phyloP scores from a whole-genome alignment of 1,140 invertebrate species.

The Drosophila littoralis region DNA sequence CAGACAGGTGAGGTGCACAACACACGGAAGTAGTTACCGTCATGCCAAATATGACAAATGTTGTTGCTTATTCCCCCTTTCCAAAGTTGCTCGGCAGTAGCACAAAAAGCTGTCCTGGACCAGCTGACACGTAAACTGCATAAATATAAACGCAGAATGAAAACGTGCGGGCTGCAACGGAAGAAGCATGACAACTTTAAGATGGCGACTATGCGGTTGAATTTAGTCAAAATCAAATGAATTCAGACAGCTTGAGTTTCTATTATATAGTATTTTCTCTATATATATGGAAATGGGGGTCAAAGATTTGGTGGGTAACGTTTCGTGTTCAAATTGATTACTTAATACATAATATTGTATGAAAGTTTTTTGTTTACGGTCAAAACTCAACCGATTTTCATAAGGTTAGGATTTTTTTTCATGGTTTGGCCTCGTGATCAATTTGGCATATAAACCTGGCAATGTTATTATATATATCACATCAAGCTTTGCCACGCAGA shows the following conservation, averaged over 20 bases:
- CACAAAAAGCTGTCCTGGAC: constrained; percentile 41
- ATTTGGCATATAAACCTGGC: too few species aligned
- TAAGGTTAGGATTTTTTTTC: too few species aligned
- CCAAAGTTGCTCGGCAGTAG: constrained; percentile 27
- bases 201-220: background rate
- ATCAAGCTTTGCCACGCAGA: constrained; percentile 27
- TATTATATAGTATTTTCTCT: too few species aligned
- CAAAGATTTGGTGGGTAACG: background rate
- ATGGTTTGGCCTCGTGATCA: too few species aligned
- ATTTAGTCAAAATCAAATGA: constrained; percentile 6
- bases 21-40: constrained; percentile 78
- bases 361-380: too few species aligned
- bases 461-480: too few species aligned
- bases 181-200: constrained; percentile 17
- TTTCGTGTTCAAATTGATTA: background rate
- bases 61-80: constrained; percentile 11
- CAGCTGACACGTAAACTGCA: constrained; percentile 77
- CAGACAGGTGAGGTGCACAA: constrained; percentile 16
- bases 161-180: constrained; percentile 56
- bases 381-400: too few species aligned
- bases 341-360: too few species aligned
- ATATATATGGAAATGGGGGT: too few species aligned
- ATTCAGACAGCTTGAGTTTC: background rate
- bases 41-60: constrained; percentile 83
- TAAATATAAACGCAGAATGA: constrained; percentile 77